Percentiles rank a stretch among this genome's conserved stretches.
Evolutionary conservation across 2,797 vertebrate species (phyloP).

Genomic region (Chelon labrosus): DNA sequence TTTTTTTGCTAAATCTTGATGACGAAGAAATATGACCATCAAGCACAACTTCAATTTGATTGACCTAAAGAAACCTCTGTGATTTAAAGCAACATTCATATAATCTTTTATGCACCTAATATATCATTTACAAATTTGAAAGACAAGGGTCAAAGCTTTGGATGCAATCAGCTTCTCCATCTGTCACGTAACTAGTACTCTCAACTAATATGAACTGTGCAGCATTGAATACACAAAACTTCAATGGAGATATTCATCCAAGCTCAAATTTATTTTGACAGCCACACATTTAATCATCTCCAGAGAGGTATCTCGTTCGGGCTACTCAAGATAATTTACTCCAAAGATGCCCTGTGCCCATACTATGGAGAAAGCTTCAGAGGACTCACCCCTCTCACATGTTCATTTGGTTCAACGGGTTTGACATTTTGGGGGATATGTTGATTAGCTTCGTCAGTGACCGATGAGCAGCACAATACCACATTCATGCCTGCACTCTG

Average conservation of each 20-base stretch:
- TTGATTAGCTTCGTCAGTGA: background rate
- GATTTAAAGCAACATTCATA: background rate
- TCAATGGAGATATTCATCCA: conserved; percentile 4
- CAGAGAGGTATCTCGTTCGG: conserved; percentile 4
- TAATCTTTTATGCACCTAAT: conserved; percentile 10
- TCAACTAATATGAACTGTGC: conserved; percentile 9
- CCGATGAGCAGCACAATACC: background rate
- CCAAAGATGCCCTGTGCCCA: background rate
- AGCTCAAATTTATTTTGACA: conserved; percentile 26
- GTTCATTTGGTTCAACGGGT: background rate
- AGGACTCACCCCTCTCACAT: background rate
- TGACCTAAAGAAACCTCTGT: conserved; percentile 4
- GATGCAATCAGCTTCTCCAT: conserved; percentile 2
- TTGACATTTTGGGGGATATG: background rate
- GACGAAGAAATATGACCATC: conserved; percentile 51
- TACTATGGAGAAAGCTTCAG: conserved; percentile 8
- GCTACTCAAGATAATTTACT: conserved; percentile 2
- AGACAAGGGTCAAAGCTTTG: background rate
- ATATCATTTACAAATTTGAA: conserved; percentile 1
- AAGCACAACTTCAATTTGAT: conserved; percentile 66
- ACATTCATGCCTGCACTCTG: background rate
- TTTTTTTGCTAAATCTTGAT: conserved; percentile 49
- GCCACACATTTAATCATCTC: conserved; percentile 13
- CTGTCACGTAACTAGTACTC: conserved; percentile 5
- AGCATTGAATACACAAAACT: conserved; percentile 7